Evolutionary conservation across 1,140 invertebrate genomes (phyloP), one percentile per base, ranked within the genome.

Genomic region (Aleiodes sp.): DNA sequence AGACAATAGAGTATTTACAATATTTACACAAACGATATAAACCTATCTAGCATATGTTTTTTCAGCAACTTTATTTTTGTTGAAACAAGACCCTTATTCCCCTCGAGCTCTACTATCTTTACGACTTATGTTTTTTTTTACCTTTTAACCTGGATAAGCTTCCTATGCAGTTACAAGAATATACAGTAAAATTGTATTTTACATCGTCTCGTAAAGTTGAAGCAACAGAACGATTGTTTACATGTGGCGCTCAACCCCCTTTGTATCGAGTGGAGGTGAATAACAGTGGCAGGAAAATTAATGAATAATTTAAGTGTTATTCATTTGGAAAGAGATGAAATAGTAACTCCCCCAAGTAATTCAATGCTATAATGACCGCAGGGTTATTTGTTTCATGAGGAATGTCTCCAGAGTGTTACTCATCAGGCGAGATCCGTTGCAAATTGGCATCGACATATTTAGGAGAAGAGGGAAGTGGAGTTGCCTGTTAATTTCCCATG

Each of bases 371-470:
- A 43, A 43, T 43, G 14, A 43, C 39, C 4, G 19, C n/a, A 16
- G 2, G 39, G 14, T 43, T 43, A 43, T 43, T 43, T 43, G 39
- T 10, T 43, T n/a, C 39, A 43, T 43, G 39, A 16, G 12, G 14
- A 43, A 43, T 43, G 39, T 65, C 69, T 70, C 69, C 29, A 2
- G 65, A 65, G 65, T 28, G 28, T 60, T 46, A 35, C 26, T 72
- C 65, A 72, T 72, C 61, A 65, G 26, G 29, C 37, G 29, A 57
- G 39, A 41, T 9, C 41, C 8, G 24, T 52, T 66, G 52, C 68
- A 73, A 73, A 73, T 73, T 73, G 65, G 68, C 68, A 73, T 73
- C 68, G 68, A 67, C 66, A 41, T 60, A 24, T 39, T 65, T 3
- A 57, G 56, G 14, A 41, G 61, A 60, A 26, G 57, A 2, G 35